Conservation (phyloP, 2,888 invertebrate genomes). For the Trachelus stipa region DNA sequence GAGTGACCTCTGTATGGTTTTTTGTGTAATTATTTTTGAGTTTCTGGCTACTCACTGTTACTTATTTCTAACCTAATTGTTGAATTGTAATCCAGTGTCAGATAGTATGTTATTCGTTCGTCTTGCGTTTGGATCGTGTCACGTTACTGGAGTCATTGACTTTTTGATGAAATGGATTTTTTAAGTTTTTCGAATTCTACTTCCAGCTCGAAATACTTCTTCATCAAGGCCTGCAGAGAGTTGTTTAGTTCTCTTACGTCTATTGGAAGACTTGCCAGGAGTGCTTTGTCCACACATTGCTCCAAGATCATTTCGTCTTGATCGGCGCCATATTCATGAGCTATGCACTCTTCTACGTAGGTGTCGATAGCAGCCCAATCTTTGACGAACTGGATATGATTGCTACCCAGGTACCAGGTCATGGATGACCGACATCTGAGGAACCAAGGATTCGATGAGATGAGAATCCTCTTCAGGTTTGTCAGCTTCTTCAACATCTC, state of each 20-base stretch:
- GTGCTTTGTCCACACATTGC: slow-evolving; percentile 25
- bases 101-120: not conserved
- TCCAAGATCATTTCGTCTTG: slow-evolving; percentile 20
- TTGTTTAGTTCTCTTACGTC: not conserved
- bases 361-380: slow-evolving; percentile 31
- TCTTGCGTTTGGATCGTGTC: not conserved
- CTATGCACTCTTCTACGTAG: slow-evolving; percentile 35
- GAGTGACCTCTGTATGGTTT: not conserved
- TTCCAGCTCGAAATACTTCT: not conserved
- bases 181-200: not conserved
- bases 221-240: not conserved
- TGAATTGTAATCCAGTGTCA: not conserved
- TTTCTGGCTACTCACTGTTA: not conserved
- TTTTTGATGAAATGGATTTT: not conserved
- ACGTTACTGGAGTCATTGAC: not conserved
- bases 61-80: not conserved
- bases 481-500: slow-evolving; percentile 24
- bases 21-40: not conserved
- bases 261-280: not conserved
- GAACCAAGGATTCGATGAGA: slow-evolving; percentile 31
- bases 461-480: slow-evolving; percentile 23
- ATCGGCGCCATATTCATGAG: slow-evolving; percentile 28
- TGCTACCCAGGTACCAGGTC: slow-evolving; percentile 27
- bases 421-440: slow-evolving; percentile 30
- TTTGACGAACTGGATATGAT: slow-evolving; percentile 25